phyloP scores from a whole-genome alignment of 2,113 vertebrate species.

The Miniopterus natalensis region DNA sequence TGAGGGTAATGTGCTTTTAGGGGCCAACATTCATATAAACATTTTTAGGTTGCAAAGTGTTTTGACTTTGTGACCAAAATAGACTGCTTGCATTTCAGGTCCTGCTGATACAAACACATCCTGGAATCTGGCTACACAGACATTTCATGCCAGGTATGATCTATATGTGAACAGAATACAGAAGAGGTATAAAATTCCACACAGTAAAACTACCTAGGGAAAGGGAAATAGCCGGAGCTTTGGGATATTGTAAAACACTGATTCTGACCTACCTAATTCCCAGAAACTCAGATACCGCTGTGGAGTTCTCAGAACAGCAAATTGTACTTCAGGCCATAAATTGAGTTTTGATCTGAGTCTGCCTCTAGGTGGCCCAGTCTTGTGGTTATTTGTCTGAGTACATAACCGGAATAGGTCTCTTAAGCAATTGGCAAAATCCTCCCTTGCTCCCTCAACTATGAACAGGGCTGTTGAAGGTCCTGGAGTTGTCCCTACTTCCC shows the following conservation, averaged over 20 bases:
- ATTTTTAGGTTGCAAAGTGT: conserved; percentile 42
- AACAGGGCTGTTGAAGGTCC: background rate
- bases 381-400: conserved; percentile 41
- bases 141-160: background rate
- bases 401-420: conserved; percentile 4
- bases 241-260: background rate
- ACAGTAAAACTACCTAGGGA: background rate
- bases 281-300: background rate
- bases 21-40: conserved; percentile 1
- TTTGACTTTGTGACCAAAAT: conserved; percentile 68
- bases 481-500: background rate
- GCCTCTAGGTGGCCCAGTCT: background rate
- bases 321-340: conserved; percentile 40
- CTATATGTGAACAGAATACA: background rate
- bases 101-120: conserved; percentile 37
- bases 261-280: background rate
- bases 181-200: background rate
- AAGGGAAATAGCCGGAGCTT: background rate
- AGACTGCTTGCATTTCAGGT: conserved; percentile 63
- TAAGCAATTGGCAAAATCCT: background rate
- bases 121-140: conserved; percentile 28
- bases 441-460: background rate
- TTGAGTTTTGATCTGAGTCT: conserved; percentile 34
- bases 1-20: conserved; percentile 36
- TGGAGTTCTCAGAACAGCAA: background rate